A percentile compares a stretch with the other conserved stretches of the same genome.
Conservation (phyloP, 2,113 vertebrate genomes). For the Scytalopus superciliaris region DNA sequence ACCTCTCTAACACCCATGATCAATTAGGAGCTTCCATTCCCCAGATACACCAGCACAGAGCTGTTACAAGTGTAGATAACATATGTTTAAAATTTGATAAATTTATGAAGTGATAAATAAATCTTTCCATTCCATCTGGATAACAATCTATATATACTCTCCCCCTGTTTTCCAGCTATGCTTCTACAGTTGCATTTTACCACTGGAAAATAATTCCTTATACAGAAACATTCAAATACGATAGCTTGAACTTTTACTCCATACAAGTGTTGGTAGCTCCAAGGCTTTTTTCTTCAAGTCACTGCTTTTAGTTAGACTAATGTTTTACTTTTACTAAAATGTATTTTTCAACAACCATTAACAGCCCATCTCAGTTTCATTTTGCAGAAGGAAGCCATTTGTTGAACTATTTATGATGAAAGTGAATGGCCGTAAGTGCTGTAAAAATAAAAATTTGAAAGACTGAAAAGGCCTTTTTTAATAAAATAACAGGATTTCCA, state of each 20-base stretch:
- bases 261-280: neutral
- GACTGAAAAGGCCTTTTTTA: neutral
- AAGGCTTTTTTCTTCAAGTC: neutral
- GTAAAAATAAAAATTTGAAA: neutral
- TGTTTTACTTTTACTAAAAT: neutral
- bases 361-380: neutral
- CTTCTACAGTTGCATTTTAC: neutral
- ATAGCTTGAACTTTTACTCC: neutral
- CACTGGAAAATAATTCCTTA: neutral
- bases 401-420: neutral
- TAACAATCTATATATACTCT: neutral
- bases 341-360: neutral
- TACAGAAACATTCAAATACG: neutral
- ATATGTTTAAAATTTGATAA: neutral
- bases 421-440: neutral
- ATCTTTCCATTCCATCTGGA: neutral
- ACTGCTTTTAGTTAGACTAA: neutral
- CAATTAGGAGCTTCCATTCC: neutral
- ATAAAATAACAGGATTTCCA: neutral
- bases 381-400: neutral
- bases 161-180: neutral
- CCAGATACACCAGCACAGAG: neutral
- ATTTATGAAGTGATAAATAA: neutral
- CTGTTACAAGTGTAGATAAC: neutral
- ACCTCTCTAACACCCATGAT: neutral